phyloP scores from a whole-genome alignment of 2,113 vertebrate genomes.

The Ptilorrhoa leucosticta region DNA sequence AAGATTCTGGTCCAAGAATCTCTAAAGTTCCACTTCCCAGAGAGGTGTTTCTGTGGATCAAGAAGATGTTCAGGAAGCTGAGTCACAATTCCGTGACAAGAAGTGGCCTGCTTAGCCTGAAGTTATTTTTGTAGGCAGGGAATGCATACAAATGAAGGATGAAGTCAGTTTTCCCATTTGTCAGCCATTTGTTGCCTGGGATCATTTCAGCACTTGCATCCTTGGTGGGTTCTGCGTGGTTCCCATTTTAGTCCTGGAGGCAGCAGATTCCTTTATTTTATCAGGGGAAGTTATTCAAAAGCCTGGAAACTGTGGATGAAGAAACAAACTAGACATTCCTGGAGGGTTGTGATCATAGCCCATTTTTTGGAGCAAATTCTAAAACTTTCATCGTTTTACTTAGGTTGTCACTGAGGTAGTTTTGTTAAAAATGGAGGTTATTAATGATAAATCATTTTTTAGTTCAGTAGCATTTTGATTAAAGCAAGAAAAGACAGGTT shows the following conservation, averaged over 20 bases:
- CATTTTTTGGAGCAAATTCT: neutral
- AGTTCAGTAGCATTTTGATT: neutral
- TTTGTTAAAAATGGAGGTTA: neutral
- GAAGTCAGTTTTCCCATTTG: neutral
- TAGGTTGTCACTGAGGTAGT: neutral
- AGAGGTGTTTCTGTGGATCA: fast-evolving
- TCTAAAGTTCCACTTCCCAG: neutral
- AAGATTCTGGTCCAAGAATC: neutral
- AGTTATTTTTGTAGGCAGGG: neutral
- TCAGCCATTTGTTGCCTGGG: neutral
- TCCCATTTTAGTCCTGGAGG: neutral
- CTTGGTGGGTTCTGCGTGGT: neutral
- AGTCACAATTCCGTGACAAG: neutral
- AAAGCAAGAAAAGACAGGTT: neutral
- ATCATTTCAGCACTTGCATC: neutral
- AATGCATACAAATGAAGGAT: neutral
- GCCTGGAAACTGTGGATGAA: neutral
- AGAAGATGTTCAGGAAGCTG: neutral
- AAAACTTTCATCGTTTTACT: neutral
- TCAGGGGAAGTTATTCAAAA: neutral
- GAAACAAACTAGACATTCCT: neutral
- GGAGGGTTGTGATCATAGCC: neutral
- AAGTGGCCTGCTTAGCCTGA: neutral
- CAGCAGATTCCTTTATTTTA: neutral
- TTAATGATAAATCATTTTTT: neutral